These are phyloP conservation scores for Cataglyphis altisquamis DNA, from an alignment of 2,888 invertebrate genomes.

Conservation along the genomic window DNA sequence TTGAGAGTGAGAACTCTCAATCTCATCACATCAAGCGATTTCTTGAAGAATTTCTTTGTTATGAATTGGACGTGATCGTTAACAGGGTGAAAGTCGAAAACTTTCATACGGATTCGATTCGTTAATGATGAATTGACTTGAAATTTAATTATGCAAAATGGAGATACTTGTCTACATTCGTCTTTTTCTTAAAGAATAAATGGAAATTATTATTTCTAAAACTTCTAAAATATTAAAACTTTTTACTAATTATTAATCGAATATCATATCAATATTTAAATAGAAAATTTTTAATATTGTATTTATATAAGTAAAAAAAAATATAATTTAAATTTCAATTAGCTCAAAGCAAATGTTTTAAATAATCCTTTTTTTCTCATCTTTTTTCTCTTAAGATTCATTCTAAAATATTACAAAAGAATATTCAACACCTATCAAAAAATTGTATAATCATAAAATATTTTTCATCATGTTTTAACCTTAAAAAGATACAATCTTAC, in stretches of 20 bases:
- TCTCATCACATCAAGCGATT: background rate
- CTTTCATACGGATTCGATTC: constrained; percentile 18
- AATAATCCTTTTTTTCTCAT: background rate
- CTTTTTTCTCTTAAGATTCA: background rate
- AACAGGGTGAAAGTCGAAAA: constrained; percentile 22
- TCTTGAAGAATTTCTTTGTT: background rate
- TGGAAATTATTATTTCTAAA: background rate
- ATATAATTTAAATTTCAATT: background rate
- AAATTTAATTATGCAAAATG: constrained; percentile 16
- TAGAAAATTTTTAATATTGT: background rate
- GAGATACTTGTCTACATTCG: background rate
- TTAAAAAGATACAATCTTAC: constrained; percentile 2
- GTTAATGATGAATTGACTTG: background rate
- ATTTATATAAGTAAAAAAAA: too few relatives aligned
- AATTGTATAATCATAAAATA: background rate
- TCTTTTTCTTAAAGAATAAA: background rate
- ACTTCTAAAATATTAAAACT: background rate
- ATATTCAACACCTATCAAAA: background rate
- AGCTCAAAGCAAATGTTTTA: background rate
- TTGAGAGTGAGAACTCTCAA: background rate
- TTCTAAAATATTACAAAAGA: background rate
- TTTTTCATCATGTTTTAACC: background rate
- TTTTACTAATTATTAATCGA: background rate
- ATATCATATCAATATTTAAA: background rate
- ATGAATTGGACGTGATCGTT: background rate